Conservation (phyloP, 2,113 vertebrate species). For the Muntiacus muntjak region DNA sequence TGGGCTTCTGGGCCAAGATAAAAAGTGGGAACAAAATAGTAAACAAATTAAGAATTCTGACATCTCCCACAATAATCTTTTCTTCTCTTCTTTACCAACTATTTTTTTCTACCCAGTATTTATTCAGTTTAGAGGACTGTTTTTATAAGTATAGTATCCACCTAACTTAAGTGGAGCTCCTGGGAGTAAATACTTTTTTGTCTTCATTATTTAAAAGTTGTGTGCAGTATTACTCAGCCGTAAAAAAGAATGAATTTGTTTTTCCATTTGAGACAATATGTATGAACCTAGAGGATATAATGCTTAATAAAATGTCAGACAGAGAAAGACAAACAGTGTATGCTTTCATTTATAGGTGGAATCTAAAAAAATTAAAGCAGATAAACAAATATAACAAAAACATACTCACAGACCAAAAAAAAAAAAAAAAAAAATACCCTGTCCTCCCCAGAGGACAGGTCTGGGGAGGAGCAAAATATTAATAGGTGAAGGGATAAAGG, state of each 20-base stretch:
- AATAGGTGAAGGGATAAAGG: not conserved
- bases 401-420: not conserved
- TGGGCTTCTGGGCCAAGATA: not conserved
- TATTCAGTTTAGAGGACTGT: not conserved
- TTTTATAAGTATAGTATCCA: not conserved
- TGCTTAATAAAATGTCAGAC: not conserved
- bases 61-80: not conserved
- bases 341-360: not conserved
- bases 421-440: not conserved
- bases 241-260: not conserved
- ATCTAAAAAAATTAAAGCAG: not conserved
- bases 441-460: not conserved
- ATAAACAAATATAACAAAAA: not conserved
- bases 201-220: constrained; percentile 26
- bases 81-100: not conserved
- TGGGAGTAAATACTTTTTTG: not conserved
- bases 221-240: not conserved
- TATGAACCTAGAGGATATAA: not conserved
- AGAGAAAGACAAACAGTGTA: not conserved
- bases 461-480: not conserved
- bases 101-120: not conserved
- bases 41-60: not conserved
- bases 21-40: not conserved
- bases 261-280: not conserved
- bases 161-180: not conserved